Conservation (phyloP, 2,113 vertebrate species). For the Hystrix brachyura region DNA sequence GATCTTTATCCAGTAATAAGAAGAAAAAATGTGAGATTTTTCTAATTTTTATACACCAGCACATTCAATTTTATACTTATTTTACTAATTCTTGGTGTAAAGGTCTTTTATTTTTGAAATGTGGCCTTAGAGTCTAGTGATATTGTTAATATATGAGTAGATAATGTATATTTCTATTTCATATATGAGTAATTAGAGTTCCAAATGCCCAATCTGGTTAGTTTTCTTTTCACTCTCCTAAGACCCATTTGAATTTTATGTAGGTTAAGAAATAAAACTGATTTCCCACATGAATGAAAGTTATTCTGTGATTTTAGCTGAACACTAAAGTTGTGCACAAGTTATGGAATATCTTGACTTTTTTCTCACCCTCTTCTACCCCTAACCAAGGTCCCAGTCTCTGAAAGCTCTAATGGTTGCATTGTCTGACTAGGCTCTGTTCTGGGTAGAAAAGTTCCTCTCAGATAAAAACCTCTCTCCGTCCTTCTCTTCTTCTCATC, state of each 20-base stretch:
- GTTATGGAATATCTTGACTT: background rate
- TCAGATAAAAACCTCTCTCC: too few species aligned
- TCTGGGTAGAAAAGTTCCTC: background rate
- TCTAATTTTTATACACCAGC: background rate
- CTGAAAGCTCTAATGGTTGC: background rate
- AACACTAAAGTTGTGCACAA: background rate
- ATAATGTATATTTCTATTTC: conserved; percentile 63
- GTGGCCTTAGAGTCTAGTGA: background rate
- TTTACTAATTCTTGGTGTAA: background rate
- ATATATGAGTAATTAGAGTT: conserved; percentile 69
- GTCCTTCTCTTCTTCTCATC: background rate
- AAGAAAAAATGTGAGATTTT: conserved; percentile 41
- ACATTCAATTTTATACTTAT: background rate
- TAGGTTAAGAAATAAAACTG: conserved; percentile 55
- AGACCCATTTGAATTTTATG: conserved; percentile 71
- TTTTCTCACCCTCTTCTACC: background rate
- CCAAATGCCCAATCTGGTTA: conserved; percentile 53
- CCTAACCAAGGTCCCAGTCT: background rate
- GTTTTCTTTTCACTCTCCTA: conserved; percentile 65
- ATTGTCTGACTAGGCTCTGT: background rate
- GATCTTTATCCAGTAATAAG: background rate
- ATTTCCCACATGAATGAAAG: conserved; percentile 68
- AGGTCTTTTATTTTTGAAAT: background rate
- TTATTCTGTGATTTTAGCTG: conserved; percentile 66
- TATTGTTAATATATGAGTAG: background rate